phyloP scores from a whole-genome alignment of 2,113 vertebrate species.

The Atherinomorus stipes region DNA sequence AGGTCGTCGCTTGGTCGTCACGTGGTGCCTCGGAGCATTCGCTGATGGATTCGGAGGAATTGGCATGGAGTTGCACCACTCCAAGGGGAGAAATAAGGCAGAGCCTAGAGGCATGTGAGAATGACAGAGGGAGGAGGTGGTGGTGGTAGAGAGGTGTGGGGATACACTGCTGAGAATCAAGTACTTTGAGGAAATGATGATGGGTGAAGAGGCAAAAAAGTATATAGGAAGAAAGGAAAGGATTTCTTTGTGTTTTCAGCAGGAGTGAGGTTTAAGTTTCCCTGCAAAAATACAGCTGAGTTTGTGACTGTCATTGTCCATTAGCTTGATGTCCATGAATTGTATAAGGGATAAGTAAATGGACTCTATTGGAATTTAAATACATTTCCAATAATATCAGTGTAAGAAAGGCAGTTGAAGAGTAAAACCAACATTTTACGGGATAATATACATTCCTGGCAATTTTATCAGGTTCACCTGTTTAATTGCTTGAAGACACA shows the following conservation, averaged over 20 bases:
- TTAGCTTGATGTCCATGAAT: constrained; percentile 54
- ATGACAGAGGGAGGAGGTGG: background rate
- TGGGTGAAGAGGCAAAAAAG: no score
- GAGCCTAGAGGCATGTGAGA: constrained; percentile 47
- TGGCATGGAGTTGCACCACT: constrained; percentile 71
- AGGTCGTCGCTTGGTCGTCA: background rate
- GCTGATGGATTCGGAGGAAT: constrained; percentile 63
- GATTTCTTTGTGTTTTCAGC: background rate
- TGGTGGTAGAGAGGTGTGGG: background rate
- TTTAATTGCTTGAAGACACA: no score
- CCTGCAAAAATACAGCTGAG: constrained; percentile 17
- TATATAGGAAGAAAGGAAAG: background rate
- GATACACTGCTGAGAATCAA: constrained; percentile 28
- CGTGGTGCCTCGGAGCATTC: constrained; percentile 10
- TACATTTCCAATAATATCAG: constrained; percentile 14
- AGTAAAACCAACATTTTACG: no score
- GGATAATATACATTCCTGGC: no score
- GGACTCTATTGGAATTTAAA: constrained; percentile 32
- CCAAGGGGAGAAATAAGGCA: constrained; percentile 49
- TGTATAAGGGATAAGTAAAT: constrained; percentile 35
- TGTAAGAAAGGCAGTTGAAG: constrained; percentile 10
- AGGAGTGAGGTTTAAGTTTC: constrained; percentile 2
- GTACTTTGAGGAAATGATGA: constrained; percentile 14
- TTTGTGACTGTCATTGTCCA: constrained; percentile 52
- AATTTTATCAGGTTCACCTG: no score